Base-by-base conservation (phyloP, 2,113 vertebrate genomes). In the Illadopsis cleaveri region DNA sequence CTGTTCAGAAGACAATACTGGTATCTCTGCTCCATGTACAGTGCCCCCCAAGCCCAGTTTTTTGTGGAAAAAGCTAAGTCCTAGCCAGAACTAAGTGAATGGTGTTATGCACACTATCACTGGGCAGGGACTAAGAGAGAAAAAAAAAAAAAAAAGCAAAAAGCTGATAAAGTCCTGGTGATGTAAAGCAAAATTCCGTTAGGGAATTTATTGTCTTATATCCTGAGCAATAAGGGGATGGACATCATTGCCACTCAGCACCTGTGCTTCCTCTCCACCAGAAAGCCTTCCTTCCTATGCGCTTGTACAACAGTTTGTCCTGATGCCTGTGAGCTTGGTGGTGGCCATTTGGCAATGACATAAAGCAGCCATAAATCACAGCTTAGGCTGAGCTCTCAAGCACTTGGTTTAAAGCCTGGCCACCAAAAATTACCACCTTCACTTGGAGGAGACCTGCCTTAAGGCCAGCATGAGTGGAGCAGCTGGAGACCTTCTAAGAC, bases 201-300 rank as follows among this genome's bases (percentile, higher is more conserved):
- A 33, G 45, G 28, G 27, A 54, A 7, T 38, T 80, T 45, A 70
- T 50, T 62, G 9, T 57, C 15, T 53, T 80, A 27, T 10, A 81
- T 44, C n/a, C 82, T n/a, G 37, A 76, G 5, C 0, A 0, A 38
- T 70, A 57, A 84, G 70, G 15, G 27, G 19, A 37, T 4, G 4
- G 33, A 33, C 10, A 22, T 25, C 37, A 25, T 22, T 86, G 40
- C 21, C 54, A 12, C 20, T 65, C 33, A 77, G 45, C 45, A 83
- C 31, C 45, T 21, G 17, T 57, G 31, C 51, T 86, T 70, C 62
- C 68, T 66, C 33, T 73, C 86, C 31, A 21, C 8, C 69, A 27
- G 15, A 24, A 76, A 16, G n/a, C 37, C 42, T 83, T 94, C 76
- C 35, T 83, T 86, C 42, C 51, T 50, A 7, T 2, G 2, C 27